Conservation (phyloP, 2,113 vertebrate genomes). For the Anser brachyrhynchus region DNA sequence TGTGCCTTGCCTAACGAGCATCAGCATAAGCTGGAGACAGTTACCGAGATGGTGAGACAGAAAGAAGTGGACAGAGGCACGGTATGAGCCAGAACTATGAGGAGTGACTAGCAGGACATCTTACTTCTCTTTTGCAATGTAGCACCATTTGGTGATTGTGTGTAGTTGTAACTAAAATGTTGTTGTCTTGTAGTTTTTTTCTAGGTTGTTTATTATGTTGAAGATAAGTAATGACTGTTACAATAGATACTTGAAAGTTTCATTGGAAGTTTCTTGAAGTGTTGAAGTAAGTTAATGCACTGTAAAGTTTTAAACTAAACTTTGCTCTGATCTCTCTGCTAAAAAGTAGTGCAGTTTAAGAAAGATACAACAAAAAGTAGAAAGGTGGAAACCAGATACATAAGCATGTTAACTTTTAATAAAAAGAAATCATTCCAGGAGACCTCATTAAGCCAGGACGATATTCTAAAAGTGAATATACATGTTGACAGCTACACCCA, state of each 20-base stretch:
- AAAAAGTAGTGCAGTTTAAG: background rate
- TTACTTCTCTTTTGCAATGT: background rate
- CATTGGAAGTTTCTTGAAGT: slow-evolving; percentile 41
- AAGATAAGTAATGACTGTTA: background rate
- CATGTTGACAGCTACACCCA: slow-evolving; percentile 74
- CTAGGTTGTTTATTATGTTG: background rate
- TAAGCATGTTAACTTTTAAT: slow-evolving; percentile 72
- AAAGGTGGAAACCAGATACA: slow-evolving; percentile 60
- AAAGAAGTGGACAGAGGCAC: background rate
- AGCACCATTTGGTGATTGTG: background rate
- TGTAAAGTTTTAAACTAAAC: slow-evolving; percentile 4
- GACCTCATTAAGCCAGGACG: slow-evolving; percentile 72
- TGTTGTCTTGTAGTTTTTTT: background rate
- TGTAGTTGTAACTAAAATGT: background rate
- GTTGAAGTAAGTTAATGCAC: slow-evolving; percentile 49
- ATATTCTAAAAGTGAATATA: slow-evolving; percentile 75
- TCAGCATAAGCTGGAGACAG: background rate
- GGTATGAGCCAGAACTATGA: background rate
- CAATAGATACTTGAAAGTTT: slow-evolving; percentile 17
- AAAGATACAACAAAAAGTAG: background rate
- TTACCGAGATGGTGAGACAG: background rate
- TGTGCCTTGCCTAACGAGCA: background rate
- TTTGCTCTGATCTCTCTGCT: background rate
- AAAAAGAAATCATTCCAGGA: slow-evolving; percentile 76
- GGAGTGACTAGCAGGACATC: background rate